Evolutionary conservation across 2,888 invertebrate species (phyloP).

Genomic region (Hypercompe scribonia): DNA sequence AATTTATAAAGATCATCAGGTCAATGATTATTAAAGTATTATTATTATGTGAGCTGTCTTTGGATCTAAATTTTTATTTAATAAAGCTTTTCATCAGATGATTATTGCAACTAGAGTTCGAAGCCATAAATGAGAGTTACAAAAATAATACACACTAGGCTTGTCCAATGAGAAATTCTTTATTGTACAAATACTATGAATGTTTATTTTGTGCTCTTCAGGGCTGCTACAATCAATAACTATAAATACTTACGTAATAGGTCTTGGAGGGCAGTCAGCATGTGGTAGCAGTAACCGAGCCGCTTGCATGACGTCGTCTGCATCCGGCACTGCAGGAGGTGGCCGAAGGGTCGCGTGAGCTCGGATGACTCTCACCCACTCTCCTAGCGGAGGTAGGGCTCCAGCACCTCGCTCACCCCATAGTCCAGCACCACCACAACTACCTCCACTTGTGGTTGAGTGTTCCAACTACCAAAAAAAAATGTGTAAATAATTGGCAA

Average conservation of each 20-base stretch:
- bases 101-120: no score
- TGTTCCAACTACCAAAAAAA: conserved; percentile 87
- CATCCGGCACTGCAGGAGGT: conserved; percentile 92
- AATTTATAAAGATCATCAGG: no score
- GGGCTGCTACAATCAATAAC: neutral
- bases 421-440: conserved; percentile 82
- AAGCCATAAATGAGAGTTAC: no score
- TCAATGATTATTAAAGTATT: no score
- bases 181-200: no score
- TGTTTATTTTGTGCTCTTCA: no score
- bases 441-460: conserved; percentile 63
- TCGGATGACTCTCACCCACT: conserved; percentile 94
- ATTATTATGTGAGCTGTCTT: no score
- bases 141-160: no score
- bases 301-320: conserved; percentile 95
- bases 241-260: conserved; percentile 86
- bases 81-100: no score
- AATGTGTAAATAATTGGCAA: neutral
- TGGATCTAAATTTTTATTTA: no score
- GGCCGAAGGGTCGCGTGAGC: conserved; percentile 94
- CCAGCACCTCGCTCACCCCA: conserved; percentile 96
- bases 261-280: conserved; percentile 94
- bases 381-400: conserved; percentile 95
- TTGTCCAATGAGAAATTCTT: no score
- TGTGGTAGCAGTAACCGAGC: conserved; percentile 94